Conservation (phyloP, 2,113 vertebrate genomes). For the Pangasianodon hypophthalmus region DNA sequence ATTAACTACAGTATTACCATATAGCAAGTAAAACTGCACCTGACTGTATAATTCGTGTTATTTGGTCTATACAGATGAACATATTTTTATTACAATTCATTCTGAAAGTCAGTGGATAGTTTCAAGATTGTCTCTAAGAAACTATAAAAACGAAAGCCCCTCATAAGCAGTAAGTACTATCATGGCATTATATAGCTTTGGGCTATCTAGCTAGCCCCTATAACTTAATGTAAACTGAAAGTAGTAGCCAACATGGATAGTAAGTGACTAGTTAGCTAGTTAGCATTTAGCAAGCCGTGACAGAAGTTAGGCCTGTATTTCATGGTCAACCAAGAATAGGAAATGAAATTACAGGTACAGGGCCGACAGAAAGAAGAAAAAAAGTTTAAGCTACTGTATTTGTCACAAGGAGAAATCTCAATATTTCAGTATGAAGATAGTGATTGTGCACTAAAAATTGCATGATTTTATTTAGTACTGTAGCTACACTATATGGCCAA, state of each 20-base stretch:
- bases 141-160: neutral
- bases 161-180: neutral
- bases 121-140: neutral
- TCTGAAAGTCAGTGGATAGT: neutral
- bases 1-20: neutral
- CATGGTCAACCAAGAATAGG: too few relatives aligned
- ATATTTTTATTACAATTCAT: neutral
- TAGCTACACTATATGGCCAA: neutral
- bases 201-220: neutral
- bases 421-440: too few relatives aligned
- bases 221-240: neutral
- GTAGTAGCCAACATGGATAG: neutral
- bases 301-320: too few relatives aligned
- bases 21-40: neutral
- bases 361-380: too few relatives aligned
- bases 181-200: neutral
- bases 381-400: too few relatives aligned
- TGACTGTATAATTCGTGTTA: neutral
- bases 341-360: too few relatives aligned
- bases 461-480: neutral
- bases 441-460: too few relatives aligned
- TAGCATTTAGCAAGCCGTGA: too few relatives aligned
- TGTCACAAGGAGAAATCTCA: too few relatives aligned
- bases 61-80: neutral
- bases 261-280: neutral